Conservation (phyloP, 2,888 invertebrate species). For the Antheraea yamamai region DNA sequence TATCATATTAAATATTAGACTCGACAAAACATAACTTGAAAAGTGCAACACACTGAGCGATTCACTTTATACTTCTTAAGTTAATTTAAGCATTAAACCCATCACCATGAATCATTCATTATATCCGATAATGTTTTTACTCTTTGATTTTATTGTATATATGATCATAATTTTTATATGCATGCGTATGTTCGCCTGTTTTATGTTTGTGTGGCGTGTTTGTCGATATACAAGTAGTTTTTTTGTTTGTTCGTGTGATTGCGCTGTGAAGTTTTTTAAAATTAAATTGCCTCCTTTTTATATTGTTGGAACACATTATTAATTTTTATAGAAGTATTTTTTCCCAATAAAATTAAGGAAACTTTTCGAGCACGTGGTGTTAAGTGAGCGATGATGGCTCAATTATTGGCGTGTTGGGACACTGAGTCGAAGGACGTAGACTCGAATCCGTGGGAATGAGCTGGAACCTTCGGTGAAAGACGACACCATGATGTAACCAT, state of each 20-base stretch:
- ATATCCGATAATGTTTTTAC: neutral
- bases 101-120: neutral
- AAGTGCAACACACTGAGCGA: too few relatives aligned
- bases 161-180: slow-evolving; percentile 25
- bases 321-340: neutral
- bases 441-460: too few relatives aligned
- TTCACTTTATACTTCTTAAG: neutral
- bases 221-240: neutral
- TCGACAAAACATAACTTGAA: too few relatives aligned
- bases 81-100: too few relatives aligned
- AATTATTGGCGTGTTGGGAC: too few relatives aligned
- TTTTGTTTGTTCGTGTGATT: neutral
- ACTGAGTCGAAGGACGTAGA: too few relatives aligned
- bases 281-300: neutral
- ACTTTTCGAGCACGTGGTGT: neutral
- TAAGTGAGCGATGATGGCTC: neutral
- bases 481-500: too few relatives aligned
- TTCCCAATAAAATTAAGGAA: neutral
- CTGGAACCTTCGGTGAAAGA: too few relatives aligned
- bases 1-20: too few relatives aligned
- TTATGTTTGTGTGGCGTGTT: slow-evolving; percentile 36
- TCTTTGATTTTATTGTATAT: neutral
- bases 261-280: neutral
- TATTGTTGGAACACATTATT: neutral
- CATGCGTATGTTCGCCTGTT: slow-evolving; percentile 35